Evolutionary conservation across 1,140 invertebrate genomes (phyloP), one percentile per base, ranked within the genome.

Genomic region (Geopemphigus sp.): DNA sequence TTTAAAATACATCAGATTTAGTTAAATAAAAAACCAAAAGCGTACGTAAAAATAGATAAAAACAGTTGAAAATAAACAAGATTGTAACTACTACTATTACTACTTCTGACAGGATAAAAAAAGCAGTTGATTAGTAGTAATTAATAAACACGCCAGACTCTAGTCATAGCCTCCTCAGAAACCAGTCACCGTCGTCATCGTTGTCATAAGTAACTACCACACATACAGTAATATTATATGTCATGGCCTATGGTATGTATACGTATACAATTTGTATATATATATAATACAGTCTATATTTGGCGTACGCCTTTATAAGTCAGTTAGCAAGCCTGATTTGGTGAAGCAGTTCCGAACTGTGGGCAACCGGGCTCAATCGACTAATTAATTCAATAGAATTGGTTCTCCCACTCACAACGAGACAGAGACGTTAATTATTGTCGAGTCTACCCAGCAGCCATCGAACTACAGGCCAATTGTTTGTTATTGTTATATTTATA

Each of bases 61-160:
- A 32, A 63, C 2, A 29, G 4, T 3, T 32, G 15, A 19, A 32
- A 19, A 32, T 32, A 32, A 26, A 26, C 57, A 14, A 5, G 14
- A n/a, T n/a, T n/a, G n/a, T n/a, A n/a, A n/a, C 3, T 39, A 39
- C 8, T 39, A 39, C 8, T 4, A 24, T 11, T n/a, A 32, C 59
- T 5, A 15, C 14, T 47, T 11, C 4, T 24, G 11, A 29, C 29
- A 24, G 17, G 50, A 39, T 8, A 32, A 72, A 32, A 72, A 54
- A 54, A 72, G 29, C 29, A 54, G 47, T 54, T 72, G 50, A 72
- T 72, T 54, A 72, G 17, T 17, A 54, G 17, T 53, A 72, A 72
- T 72, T 72, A 72, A 72, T 72, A 72, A 72, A 72, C 17, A 24
- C 32, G 32, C 32, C 32, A 39, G 32, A 8, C 32, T 39, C 50